A percentile compares a stretch with the other conserved stretches of the same genome.
phyloP scores from a whole-genome alignment of 1,140 invertebrate species.

The Megalonaias nervosa region DNA sequence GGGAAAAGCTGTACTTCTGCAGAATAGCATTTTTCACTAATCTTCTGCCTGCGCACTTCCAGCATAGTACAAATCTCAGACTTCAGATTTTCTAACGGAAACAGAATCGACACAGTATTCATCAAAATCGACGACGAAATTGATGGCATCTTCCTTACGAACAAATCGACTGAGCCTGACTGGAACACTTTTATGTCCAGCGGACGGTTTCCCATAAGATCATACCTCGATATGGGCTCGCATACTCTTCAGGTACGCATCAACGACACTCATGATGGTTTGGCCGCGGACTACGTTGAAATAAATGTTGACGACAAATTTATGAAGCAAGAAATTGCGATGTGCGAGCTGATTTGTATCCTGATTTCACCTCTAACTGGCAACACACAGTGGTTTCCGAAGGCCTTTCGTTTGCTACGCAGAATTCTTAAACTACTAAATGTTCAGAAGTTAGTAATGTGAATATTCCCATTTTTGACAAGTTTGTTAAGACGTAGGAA shows the following conservation, averaged over 20 bases:
- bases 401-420: slow-evolving; percentile 24
- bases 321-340: slow-evolving; percentile 18
- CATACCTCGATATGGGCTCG: slow-evolving; percentile 13
- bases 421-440: slow-evolving; percentile 30
- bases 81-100: slow-evolving; percentile 36
- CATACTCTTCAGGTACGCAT: slow-evolving; percentile 24
- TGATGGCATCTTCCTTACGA: slow-evolving; percentile 12
- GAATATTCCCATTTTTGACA: slow-evolving; percentile 40
- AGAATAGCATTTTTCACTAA: slow-evolving; percentile 13
- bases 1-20: slow-evolving; percentile 23
- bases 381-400: slow-evolving; percentile 5
- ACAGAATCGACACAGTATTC: slow-evolving; percentile 21
- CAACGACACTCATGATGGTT: slow-evolving; percentile 26
- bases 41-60: slow-evolving; percentile 19
- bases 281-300: slow-evolving; percentile 25
- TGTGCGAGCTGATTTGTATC: slow-evolving; percentile 26
- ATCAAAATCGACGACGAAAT: slow-evolving; percentile 13
- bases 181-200: slow-evolving; percentile 31
- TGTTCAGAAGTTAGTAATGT: slow-evolving; percentile 46
- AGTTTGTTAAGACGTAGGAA: slow-evolving; percentile 22
- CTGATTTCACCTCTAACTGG: slow-evolving; percentile 16
- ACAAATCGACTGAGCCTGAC: not conserved
- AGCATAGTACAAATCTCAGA: slow-evolving; percentile 7
- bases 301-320: slow-evolving; percentile 20
- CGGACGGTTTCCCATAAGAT: slow-evolving; percentile 10